Conservation (phyloP, 2,888 invertebrate species). For the Lamellibrachia satsuma region DNA sequence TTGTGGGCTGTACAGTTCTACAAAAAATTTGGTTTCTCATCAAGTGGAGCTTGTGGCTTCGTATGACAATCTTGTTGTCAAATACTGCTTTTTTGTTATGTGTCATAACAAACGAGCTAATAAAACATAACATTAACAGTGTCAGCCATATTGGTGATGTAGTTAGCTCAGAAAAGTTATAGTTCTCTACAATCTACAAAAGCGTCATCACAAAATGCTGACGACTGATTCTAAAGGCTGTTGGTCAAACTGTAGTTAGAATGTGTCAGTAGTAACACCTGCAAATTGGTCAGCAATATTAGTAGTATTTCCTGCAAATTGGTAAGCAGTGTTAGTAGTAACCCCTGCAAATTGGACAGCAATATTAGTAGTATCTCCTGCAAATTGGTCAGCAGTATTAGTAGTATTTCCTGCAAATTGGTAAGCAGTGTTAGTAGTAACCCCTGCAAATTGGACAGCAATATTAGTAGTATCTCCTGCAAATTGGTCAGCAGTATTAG, state of each 20-base stretch:
- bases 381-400: not conserved
- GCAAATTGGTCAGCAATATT: not conserved
- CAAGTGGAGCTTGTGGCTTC: not conserved
- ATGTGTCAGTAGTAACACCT: not conserved
- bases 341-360: not conserved
- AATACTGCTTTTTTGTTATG: not conserved
- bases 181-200: not conserved
- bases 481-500: no score
- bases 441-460: not conserved
- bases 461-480: not conserved
- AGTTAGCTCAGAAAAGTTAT: not conserved
- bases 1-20: not conserved
- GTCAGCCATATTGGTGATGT: not conserved
- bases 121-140: not conserved
- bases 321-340: not conserved
- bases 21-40: not conserved
- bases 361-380: not conserved
- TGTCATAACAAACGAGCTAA: not conserved
- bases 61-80: not conserved
- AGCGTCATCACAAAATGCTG: not conserved
- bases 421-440: not conserved
- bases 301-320: not conserved
- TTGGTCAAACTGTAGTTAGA: not conserved
- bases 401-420: not conserved
- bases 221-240: not conserved